A percentile compares a stretch with the other conserved stretches of the same genome.
Conservation (phyloP, 2,888 invertebrate species). For the Tyria jacobaeae region DNA sequence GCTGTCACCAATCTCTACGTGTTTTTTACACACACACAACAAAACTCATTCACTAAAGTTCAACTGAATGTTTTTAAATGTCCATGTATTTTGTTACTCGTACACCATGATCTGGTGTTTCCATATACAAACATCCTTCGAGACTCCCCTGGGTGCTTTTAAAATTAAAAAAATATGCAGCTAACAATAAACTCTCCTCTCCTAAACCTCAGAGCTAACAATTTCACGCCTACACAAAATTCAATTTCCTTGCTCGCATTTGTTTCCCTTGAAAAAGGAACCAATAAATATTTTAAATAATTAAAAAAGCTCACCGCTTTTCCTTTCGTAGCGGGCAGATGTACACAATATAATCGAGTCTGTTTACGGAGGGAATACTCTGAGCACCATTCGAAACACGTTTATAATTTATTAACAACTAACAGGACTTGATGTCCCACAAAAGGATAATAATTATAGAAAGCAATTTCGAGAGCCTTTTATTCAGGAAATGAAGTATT, state of each 20-base stretch:
- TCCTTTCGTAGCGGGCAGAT: constrained; percentile 21
- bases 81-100: not conserved
- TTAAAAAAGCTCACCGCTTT: constrained; percentile 36
- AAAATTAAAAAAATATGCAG: constrained; percentile 14
- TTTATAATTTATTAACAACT: constrained; percentile 64
- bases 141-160: constrained; percentile 6
- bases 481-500: constrained; percentile 53
- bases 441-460: constrained; percentile 55
- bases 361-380: constrained; percentile 54
- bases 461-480: constrained; percentile 38
- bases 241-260: constrained; percentile 38
- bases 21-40: too few species aligned
- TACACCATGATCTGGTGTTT: not conserved
- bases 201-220: constrained; percentile 15
- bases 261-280: constrained; percentile 27
- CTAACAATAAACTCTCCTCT: constrained; percentile 8
- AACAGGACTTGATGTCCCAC: constrained; percentile 43
- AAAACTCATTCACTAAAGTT: too few species aligned
- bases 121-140: not conserved
- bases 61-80: not conserved
- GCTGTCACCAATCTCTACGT: too few species aligned
- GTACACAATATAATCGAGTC: constrained; percentile 44
- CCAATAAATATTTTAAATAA: constrained; percentile 48
- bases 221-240: constrained; percentile 31
- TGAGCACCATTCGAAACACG: constrained; percentile 52